Evolutionary conservation across 1,140 invertebrate genomes (phyloP), one percentile per base, ranked within the genome.

Genomic region (Caenorhabditis latens): DNA sequence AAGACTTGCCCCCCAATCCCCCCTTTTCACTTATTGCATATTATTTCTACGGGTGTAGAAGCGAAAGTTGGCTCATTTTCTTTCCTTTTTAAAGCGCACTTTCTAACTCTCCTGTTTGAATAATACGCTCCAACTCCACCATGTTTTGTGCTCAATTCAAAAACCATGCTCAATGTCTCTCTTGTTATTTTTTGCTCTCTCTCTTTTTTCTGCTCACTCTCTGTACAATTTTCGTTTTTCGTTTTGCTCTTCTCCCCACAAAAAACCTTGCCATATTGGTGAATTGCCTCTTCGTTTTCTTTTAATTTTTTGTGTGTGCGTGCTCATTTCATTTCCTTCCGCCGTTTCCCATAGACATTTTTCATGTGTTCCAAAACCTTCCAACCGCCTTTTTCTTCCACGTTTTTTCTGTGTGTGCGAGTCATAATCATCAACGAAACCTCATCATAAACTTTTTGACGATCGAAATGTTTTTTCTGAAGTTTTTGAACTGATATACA

Each of bases 181-280:
- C 11, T 42, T 67, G 63, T 67, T 67, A 40, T 40, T 14, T 24
- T 79, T 24, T 53, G 5, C 50, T 46, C 71, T 53, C 46, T 53
- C 42, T 79, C 53, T 71, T 14, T 24, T 79, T 24, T 53, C n/a
- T 79, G 71, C 71, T 53, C 46, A 79, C 42, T 79, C 53, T 71
- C 13, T 79, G 71, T 79, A 79, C 71, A 79, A 79, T 79, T 79
- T 14, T 24, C 8, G 50, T 79, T 9, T 21, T 79, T 79, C 21
- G 71, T 8, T 71, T 46, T 13, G 16, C 6, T 42, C 6, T 16
- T 16, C 46, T n/a, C 13, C 43, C 71, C 43, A 79, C 71, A 79
- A 48, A 79, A 79, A 79, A 79, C 71, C 71, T 79, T 79, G 71
- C 71, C 71, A 79, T 79, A 79, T 53, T 79, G 71, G 71, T 79